Percentiles rank a stretch among this genome's conserved stretches.
phyloP scores from a whole-genome alignment of 2,797 vertebrate genomes.

The Falco biarmicus region DNA sequence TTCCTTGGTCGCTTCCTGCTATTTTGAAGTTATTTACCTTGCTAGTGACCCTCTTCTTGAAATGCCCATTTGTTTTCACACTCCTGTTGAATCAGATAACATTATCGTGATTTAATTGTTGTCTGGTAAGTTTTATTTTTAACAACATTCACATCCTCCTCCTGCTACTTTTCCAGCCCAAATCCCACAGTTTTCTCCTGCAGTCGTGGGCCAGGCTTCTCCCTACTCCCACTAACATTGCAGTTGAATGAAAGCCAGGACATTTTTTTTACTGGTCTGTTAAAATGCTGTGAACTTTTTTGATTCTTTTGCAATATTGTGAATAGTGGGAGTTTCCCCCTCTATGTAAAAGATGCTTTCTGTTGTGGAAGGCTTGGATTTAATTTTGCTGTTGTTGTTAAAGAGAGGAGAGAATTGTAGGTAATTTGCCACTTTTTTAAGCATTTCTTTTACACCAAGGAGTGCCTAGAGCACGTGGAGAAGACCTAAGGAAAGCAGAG shows the following conservation, averaged over 20 bases:
- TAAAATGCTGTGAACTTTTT: not conserved
- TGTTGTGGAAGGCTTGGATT: not conserved
- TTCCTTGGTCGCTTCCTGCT: constrained; percentile 60
- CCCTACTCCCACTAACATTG: not conserved
- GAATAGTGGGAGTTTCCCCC: not conserved
- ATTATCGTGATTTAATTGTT: constrained; percentile 65
- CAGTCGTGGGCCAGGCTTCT: not conserved
- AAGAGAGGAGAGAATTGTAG: not conserved
- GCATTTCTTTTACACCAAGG: not conserved
- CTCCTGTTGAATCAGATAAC: constrained; percentile 73
- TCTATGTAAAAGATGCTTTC: not conserved
- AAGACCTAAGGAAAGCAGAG: not conserved
- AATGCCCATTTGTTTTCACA: constrained; percentile 55
- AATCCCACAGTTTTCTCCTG: constrained; percentile 6
- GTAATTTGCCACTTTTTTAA: not conserved
- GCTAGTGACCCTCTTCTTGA: constrained; percentile 56
- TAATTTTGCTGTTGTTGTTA: not conserved
- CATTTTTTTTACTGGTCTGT: not conserved
- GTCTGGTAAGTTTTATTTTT: constrained; percentile 76
- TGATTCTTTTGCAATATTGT: not conserved
- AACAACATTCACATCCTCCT: constrained; percentile 55
- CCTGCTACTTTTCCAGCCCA: not conserved
- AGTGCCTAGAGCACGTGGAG: not conserved
- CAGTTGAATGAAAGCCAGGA: not conserved
- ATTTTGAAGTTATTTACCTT: constrained; percentile 74